Base-by-base conservation (phyloP, 2,797 vertebrate species). In the Esox masquinongy region DNA sequence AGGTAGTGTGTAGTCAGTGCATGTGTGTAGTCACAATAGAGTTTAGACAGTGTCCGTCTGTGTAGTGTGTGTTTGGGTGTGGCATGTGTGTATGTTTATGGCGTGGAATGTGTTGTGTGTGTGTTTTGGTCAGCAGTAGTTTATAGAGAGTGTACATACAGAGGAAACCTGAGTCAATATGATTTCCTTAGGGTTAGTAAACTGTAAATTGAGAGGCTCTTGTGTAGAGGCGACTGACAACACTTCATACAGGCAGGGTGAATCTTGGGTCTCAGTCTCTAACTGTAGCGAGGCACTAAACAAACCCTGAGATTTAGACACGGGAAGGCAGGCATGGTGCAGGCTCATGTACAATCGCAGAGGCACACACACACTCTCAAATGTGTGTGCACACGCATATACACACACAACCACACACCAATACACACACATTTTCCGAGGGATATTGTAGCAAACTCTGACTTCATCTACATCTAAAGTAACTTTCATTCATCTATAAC, bases 131-230 rank as follows among this genome's bases (percentile, higher is more conserved):
- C 50, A 51, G 50, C 16, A 61, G 22, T 61, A 80, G 68, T 31
- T 70, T 84, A 73, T 22, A 81, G 77, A 73, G 83, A 88, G 76
- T 77, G 88, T 88, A 89, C 86, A 89, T 87, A 89, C 47, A 77
- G 82, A 80, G 87, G 77, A 81, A 82, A 87, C 85, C 84, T 87
- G 83, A 90, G 84, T 90, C 88, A 90, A 90, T 87, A 90, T 90
- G 85, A 89, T 90, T 89, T 90, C 85, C 69, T 74, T 14, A 34
- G 6, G 72, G 34, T 9, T 39, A 75, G 29, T 31, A 31, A 31
- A 17, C 15, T 84, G 72, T 74, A 59, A 59, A 59, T 47, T 19
- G 70, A 72, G 70, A 19, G 49, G 50, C 14, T 8, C 70, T 34
- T 82, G 85, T 87, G 77, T 80, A 74, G 81, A 87, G 83, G 56